Percentiles rank a stretch among this genome's conserved stretches.
These are phyloP conservation scores for Tupiocoris notatus DNA, from an alignment of 2,888 invertebrate species.

Conservation along the genomic window DNA sequence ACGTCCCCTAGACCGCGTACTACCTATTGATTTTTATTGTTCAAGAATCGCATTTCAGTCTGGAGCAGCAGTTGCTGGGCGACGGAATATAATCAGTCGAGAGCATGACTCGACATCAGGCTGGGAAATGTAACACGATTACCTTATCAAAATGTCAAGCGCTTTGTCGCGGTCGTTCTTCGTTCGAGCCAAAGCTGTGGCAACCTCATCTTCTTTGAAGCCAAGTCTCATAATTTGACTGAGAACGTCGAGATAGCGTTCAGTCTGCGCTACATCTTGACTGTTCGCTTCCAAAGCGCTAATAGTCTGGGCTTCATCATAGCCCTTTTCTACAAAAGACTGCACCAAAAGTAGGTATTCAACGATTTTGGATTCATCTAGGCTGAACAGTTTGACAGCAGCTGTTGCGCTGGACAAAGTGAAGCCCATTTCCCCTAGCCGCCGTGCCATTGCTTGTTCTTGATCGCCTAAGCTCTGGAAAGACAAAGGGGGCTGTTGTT, in stretches of 20 bases:
- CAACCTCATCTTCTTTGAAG: constrained; percentile 73
- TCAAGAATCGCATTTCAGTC: background rate
- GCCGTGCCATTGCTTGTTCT: constrained; percentile 50
- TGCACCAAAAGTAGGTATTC: constrained; percentile 63
- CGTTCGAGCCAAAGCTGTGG: constrained; percentile 70
- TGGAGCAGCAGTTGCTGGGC: background rate
- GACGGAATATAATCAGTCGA: background rate
- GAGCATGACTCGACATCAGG: background rate
- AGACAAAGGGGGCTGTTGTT: background rate
- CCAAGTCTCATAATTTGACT: constrained; percentile 78
- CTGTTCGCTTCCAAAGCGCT: constrained; percentile 56
- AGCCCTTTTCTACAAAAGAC: constrained; percentile 56
- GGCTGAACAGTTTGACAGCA: constrained; percentile 73
- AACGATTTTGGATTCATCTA: constrained; percentile 79
- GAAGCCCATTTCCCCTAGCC: constrained; percentile 86
- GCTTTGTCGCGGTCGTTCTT: constrained; percentile 83
- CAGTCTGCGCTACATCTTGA: constrained; percentile 55
- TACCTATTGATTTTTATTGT: background rate
- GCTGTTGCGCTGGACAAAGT: constrained; percentile 75
- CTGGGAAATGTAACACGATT: background rate
- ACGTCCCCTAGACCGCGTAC: no score
- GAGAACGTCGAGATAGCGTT: constrained; percentile 57
- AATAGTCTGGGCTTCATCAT: constrained; percentile 56
- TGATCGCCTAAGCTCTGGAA: constrained; percentile 11
- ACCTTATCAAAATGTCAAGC: constrained; percentile 69